A percentile compares a stretch with the other conserved stretches of the same genome.
phyloP scores from a whole-genome alignment of 2,888 invertebrate species.

The Oxycera nigricornis region DNA sequence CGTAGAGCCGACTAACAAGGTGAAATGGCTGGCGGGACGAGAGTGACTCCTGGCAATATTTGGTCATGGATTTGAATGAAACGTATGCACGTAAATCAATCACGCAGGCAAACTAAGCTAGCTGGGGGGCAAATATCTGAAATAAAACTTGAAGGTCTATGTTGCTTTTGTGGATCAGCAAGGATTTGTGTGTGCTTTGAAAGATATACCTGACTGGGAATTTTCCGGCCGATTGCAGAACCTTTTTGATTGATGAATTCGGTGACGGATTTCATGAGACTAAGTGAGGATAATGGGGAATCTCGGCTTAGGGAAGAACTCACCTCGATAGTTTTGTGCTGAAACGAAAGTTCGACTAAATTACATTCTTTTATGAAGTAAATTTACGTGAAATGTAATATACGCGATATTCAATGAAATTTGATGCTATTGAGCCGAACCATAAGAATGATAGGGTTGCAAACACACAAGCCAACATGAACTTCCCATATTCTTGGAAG shows the following conservation, averaged over 20 bases:
- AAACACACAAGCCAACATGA: too few species aligned
- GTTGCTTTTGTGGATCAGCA: background rate
- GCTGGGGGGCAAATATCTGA: background rate
- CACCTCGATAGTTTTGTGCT: too few species aligned
- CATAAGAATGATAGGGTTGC: too few species aligned
- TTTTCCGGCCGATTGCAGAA: background rate
- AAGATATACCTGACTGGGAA: background rate
- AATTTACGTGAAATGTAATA: too few species aligned
- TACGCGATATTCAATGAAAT: too few species aligned
- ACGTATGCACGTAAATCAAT: slow-evolving; percentile 22
- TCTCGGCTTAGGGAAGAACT: too few species aligned
- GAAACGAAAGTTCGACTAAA: too few species aligned
- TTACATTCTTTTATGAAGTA: too few species aligned
- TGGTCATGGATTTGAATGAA: slow-evolving; percentile 14
- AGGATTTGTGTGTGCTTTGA: background rate
- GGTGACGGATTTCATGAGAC: background rate
- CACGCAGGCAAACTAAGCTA: background rate
- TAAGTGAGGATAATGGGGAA: too few species aligned
- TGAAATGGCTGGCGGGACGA: background rate
- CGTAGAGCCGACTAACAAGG: background rate
- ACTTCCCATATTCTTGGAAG: too few species aligned
- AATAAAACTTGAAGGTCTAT: background rate
- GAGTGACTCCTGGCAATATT: background rate
- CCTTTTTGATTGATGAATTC: background rate
- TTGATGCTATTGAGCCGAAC: too few species aligned